A percentile compares a stretch with the other conserved stretches of the same genome.
phyloP scores from a whole-genome alignment of 1,140 invertebrate genomes.

The Bombus soroeensis region DNA sequence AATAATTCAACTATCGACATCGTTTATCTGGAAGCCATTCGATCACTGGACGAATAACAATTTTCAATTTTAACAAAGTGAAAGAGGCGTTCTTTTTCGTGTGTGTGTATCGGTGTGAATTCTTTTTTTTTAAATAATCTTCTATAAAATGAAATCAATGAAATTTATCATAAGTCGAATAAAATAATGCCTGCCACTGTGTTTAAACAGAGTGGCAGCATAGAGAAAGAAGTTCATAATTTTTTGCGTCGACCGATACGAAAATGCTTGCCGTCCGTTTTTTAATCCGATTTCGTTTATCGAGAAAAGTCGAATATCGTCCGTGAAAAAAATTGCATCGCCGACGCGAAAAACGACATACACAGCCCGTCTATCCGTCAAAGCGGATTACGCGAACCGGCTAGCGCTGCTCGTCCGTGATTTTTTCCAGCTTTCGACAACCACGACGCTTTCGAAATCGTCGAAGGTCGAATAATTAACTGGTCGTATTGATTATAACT shows the following conservation, averaged over 20 bases:
- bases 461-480: slow-evolving; percentile 1
- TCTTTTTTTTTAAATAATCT: background rate
- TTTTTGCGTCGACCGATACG: background rate
- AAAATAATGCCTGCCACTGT: background rate
- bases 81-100: too few species aligned
- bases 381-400: slow-evolving; percentile 55
- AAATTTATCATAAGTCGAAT: background rate
- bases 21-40: background rate
- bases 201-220: background rate
- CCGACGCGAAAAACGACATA: slow-evolving; percentile 45
- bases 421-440: slow-evolving; percentile 46
- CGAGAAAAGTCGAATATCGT: slow-evolving; percentile 62
- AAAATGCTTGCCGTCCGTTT: slow-evolving; percentile 55
- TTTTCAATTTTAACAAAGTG: background rate
- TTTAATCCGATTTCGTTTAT: slow-evolving; percentile 70
- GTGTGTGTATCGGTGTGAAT: background rate
- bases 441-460: background rate
- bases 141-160: background rate
- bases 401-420: slow-evolving; percentile 9
- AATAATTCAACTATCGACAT: background rate
- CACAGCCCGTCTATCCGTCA: slow-evolving; percentile 37
- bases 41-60: background rate
- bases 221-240: background rate
- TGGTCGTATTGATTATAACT: background rate
- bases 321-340: slow-evolving; percentile 47